Evolutionary conservation across 2,888 invertebrate species (phyloP), one percentile per base, ranked within the genome.

Genomic region (Nemoura dubitans): DNA sequence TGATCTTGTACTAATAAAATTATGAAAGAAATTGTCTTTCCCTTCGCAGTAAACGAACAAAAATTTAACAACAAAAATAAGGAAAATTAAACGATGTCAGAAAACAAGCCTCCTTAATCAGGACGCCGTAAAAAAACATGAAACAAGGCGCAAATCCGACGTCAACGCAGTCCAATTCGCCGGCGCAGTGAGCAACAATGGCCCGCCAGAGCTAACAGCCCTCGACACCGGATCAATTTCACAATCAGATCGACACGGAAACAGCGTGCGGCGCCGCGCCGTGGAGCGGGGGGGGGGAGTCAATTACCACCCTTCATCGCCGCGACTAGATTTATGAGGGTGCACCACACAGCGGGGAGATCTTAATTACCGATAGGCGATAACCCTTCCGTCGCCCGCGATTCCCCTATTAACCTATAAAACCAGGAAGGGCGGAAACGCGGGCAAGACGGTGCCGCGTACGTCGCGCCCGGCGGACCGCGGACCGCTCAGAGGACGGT

Each of bases 381-480:
- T 59, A 59, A 59, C 59, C 59, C 59, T 21, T 21, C 59, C 59
- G 59, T 2, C 59, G 59, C 59, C 59, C 59, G 59, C 59, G 21
- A 59, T 59, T 59, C 59, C 59, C 59, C 59, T 59, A 59, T 59
- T 59, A 59, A 59, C 59, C 59, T 59, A 59, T 10, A 59, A 59
- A 59, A 59, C 59, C 59, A 59, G 59, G 6, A 59, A 14, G 59
- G 59, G 59, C 59, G 59, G 59, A 59, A 59, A 59, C 59, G 14
- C 3, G 59, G 14, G 16, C 3, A 59, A 21, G 1, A 59, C 3
- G 5, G 36, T 36, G 36, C 10, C 36, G 36, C n/a, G n/a, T n/a
- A n/a, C n/a, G n/a, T n/a, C n/a, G 36, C 36, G 36, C 5, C 36
- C 36, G 36, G 5, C n/a, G n/a, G 36, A 36, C 36, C 36, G 36